Evolutionary conservation across 2,113 vertebrate species (phyloP).

Genomic region (Pteropus alecto): DNA sequence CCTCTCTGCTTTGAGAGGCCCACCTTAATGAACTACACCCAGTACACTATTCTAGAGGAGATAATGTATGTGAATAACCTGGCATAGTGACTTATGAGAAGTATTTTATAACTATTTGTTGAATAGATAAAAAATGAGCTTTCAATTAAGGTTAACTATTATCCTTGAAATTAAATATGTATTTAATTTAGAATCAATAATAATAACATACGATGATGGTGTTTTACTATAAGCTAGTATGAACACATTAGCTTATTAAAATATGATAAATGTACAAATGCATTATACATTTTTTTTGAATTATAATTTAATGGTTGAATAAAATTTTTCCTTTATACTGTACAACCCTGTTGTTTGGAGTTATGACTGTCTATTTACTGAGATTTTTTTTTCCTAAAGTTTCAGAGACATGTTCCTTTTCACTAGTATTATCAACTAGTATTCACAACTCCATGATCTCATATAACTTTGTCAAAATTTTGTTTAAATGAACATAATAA

Average conservation of each 20-base stretch:
- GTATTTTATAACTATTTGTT: not conserved
- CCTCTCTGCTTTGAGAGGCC: not conserved
- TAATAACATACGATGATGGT: not conserved
- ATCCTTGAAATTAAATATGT: not conserved
- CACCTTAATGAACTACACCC: not conserved
- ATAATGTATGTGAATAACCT: not conserved
- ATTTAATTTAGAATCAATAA: not conserved
- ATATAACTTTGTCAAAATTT: not conserved
- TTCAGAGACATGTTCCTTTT: not conserved
- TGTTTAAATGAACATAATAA: not conserved
- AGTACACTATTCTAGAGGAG: not conserved
- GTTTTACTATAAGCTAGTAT: not conserved
- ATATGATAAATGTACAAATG: not conserved
- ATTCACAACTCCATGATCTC: not conserved
- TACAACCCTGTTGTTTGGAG: not conserved
- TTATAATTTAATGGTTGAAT: not conserved
- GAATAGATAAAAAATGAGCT: not conserved
- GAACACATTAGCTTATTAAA: not conserved
- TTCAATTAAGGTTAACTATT: not conserved
- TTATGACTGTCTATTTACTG: not conserved
- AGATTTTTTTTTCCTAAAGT: not conserved
- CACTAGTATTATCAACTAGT: not conserved
- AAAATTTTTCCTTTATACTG: not conserved
- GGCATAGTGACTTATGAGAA: not conserved
- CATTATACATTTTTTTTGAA: not conserved